A percentile compares a stretch with the other conserved stretches of the same genome.
Conservation (phyloP, 2,888 invertebrate genomes). For the Melinaea menophilus region DNA sequence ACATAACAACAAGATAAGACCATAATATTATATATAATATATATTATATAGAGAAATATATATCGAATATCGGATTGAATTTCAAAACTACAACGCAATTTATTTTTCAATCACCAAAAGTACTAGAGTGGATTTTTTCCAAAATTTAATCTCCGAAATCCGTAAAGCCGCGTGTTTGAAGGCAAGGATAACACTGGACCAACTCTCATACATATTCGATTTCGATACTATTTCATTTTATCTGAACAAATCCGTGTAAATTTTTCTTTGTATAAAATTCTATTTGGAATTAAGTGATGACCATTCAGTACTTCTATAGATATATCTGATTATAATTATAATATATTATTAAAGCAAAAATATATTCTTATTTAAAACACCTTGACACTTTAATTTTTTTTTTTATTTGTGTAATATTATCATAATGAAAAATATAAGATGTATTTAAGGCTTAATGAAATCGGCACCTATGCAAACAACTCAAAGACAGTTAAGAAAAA, state of each 20-base stretch:
- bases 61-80: constrained; percentile 19
- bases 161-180: constrained; percentile 25
- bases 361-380: no score
- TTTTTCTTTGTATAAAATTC: neutral
- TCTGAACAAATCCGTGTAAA: neutral
- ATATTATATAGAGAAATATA: neutral
- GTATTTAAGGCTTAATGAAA: no score
- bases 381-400: no score
- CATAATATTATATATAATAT: neutral
- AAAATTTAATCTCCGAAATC: constrained; percentile 29
- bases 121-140: constrained; percentile 18
- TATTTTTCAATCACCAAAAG: constrained; percentile 36
- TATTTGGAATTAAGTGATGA: neutral
- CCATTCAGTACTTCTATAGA: no score
- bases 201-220: constrained; percentile 14
- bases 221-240: constrained; percentile 7
- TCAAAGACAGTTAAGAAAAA: no score
- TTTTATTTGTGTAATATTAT: no score
- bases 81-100: constrained; percentile 31
- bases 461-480: no score
- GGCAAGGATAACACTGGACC: constrained; percentile 22
- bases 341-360: no score
- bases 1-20: no score
- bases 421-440: no score
- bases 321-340: no score